These are phyloP conservation scores for Semaprochilodus insignis DNA, from an alignment of 2,797 vertebrate species.

Conservation along the genomic window DNA sequence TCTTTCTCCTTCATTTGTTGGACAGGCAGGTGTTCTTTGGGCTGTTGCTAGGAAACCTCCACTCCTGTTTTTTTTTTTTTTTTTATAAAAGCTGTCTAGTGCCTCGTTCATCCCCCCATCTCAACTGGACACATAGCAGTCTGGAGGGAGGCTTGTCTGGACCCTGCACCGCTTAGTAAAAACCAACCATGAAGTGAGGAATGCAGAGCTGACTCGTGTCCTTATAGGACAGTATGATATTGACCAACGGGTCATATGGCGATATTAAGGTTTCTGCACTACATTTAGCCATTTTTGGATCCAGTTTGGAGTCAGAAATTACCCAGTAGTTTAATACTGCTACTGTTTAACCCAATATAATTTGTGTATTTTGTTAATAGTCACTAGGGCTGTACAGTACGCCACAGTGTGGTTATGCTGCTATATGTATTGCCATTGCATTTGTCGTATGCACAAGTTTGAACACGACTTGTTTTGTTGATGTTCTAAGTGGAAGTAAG, in stretches of 20 bases:
- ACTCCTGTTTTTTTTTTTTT: neutral
- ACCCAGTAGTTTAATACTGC: too few relatives aligned
- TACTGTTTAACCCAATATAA: too few relatives aligned
- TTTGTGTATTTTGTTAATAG: too few relatives aligned
- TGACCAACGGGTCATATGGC: neutral
- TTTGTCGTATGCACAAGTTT: too few relatives aligned
- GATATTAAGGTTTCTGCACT: too few relatives aligned
- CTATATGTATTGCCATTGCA: too few relatives aligned
- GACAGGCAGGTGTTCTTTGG: conserved; percentile 14
- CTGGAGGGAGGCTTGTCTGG: neutral
- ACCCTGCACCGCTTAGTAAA: neutral
- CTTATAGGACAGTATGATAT: neutral
- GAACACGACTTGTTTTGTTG: too few relatives aligned
- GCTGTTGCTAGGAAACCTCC: conserved; percentile 53
- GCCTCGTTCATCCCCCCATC: conserved; percentile 3
- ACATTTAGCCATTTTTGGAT: too few relatives aligned
- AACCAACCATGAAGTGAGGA: conserved; percentile 9
- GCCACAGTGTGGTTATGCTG: too few relatives aligned
- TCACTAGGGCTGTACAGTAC: too few relatives aligned
- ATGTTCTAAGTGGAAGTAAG: too few relatives aligned
- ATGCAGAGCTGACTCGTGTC: conserved; percentile 21
- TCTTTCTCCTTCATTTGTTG: neutral
- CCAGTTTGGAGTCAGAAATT: too few relatives aligned
- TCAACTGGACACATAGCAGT: neutral
- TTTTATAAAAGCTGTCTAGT: neutral